These are phyloP conservation scores for Nemotelus pantherinus DNA, from an alignment of 2,888 invertebrate species.

Conservation along the genomic window DNA sequence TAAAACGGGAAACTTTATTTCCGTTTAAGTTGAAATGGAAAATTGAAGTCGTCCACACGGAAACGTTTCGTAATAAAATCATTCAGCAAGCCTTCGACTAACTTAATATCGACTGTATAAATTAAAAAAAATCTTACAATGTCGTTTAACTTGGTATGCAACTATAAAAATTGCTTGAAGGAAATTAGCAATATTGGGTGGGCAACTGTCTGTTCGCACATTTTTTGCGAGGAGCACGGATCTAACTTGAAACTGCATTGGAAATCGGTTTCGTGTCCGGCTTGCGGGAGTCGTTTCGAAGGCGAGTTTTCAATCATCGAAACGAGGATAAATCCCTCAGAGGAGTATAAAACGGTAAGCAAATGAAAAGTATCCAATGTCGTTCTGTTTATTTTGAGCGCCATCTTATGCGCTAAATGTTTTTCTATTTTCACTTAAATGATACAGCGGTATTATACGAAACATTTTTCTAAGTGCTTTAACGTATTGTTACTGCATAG, in stretches of 20 bases:
- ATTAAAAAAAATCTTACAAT: background rate
- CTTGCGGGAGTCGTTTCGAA: slow-evolving; percentile 56
- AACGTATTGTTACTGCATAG: slow-evolving; percentile 54
- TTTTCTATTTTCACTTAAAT: background rate
- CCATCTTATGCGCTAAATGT: slow-evolving; percentile 45
- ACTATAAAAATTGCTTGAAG: slow-evolving; percentile 62
- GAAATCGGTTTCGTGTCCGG: slow-evolving; percentile 52
- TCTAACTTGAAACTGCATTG: slow-evolving; percentile 25
- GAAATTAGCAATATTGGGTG: slow-evolving; percentile 59
- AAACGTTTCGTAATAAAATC: no score
- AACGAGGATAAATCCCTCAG: slow-evolving; percentile 62
- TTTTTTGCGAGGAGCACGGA: slow-evolving; percentile 56
- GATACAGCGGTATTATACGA: background rate
- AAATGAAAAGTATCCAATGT: slow-evolving; percentile 12
- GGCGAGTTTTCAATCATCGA: slow-evolving; percentile 61
- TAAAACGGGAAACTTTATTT: slow-evolving; percentile 6
- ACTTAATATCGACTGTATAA: no score
- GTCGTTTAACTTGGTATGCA: slow-evolving; percentile 55
- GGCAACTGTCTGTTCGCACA: slow-evolving; percentile 59
- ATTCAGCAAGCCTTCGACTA: no score
- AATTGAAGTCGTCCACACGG: no score
- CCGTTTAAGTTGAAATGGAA: background rate
- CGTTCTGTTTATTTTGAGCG: slow-evolving; percentile 48
- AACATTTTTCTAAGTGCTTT: background rate
- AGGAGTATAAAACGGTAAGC: slow-evolving; percentile 62